Evolutionary conservation across 1,140 invertebrate species (phyloP).

Genomic region (Drosophila mayri): DNA sequence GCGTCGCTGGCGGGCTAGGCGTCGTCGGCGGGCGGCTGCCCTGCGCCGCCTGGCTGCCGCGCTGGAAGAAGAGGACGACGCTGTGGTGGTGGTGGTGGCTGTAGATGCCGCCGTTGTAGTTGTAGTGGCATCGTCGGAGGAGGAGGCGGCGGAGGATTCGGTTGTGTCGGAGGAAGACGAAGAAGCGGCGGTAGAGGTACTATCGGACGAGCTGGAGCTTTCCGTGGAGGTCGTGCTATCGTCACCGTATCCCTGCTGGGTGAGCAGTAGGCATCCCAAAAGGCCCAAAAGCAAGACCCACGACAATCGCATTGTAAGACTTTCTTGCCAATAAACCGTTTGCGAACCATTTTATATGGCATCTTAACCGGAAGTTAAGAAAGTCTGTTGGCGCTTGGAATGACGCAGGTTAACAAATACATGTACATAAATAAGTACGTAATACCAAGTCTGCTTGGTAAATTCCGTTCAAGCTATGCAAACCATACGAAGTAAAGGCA

Average conservation of each 20-base stretch:
- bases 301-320: constrained; percentile 23
- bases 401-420: constrained; percentile 2
- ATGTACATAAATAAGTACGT: neutral
- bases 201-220: neutral
- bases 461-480: constrained; percentile 3
- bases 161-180: constrained; percentile 3
- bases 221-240: neutral
- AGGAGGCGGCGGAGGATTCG: neutral
- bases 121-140: neutral
- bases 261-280: constrained; percentile 31
- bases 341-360: neutral
- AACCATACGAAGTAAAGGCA: constrained; percentile 8
- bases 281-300: constrained; percentile 27
- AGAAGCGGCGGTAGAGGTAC: neutral
- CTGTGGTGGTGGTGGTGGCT: constrained; percentile 2
- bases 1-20: constrained; percentile 23
- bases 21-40: constrained; percentile 10
- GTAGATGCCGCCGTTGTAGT: neutral
- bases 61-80: constrained; percentile 17
- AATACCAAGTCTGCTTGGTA: neutral
- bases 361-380: neutral
- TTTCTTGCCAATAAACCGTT: neutral
- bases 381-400: too few relatives aligned
- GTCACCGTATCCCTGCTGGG: neutral
- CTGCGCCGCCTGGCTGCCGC: constrained; percentile 23